Conservation (phyloP, 2,888 invertebrate genomes). For the Dorcus hopei region DNA sequence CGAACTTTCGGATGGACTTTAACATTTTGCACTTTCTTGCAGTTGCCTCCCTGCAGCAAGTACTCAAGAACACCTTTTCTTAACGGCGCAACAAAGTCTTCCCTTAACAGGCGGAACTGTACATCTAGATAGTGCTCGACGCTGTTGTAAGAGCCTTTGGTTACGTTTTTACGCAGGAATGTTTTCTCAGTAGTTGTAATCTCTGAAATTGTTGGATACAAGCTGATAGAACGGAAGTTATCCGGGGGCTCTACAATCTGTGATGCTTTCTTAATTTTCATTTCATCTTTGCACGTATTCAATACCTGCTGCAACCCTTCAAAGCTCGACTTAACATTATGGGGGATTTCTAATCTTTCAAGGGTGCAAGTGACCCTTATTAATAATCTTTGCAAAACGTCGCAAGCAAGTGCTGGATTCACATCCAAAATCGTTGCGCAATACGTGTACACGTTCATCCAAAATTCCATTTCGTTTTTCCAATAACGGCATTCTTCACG, state of each 20-base stretch:
- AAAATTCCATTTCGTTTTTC: slow-evolving; percentile 29
- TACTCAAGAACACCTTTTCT: slow-evolving; percentile 58
- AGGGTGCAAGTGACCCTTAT: slow-evolving; percentile 29
- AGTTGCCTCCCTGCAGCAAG: slow-evolving; percentile 8
- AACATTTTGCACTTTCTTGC: slow-evolving; percentile 12
- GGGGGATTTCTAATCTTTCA: slow-evolving; percentile 27
- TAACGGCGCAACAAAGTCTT: slow-evolving; percentile 76
- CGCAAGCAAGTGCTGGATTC: slow-evolving; percentile 35
- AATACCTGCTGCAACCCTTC: slow-evolving; percentile 42
- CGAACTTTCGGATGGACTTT: slow-evolving; percentile 19
- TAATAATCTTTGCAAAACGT: slow-evolving; percentile 35
- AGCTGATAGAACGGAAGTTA: slow-evolving; percentile 54
- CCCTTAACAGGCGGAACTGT: slow-evolving; percentile 74
- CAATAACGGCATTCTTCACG: slow-evolving; percentile 25
- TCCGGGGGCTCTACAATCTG: slow-evolving; percentile 51
- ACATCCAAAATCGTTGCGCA: slow-evolving; percentile 44
- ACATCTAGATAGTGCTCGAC: slow-evolving; percentile 73
- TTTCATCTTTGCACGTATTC: slow-evolving; percentile 23
- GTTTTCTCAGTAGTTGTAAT: slow-evolving; percentile 37
- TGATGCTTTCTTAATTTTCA: slow-evolving; percentile 41
- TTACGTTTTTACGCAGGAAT: slow-evolving; percentile 59
- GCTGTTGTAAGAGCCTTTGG: slow-evolving; percentile 61
- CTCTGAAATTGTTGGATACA: slow-evolving; percentile 54
- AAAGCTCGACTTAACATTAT: slow-evolving; percentile 35
- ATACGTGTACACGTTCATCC: slow-evolving; percentile 27